Evolutionary conservation across 2,888 invertebrate species (phyloP).

Genomic region (Melinaea menophilus): DNA sequence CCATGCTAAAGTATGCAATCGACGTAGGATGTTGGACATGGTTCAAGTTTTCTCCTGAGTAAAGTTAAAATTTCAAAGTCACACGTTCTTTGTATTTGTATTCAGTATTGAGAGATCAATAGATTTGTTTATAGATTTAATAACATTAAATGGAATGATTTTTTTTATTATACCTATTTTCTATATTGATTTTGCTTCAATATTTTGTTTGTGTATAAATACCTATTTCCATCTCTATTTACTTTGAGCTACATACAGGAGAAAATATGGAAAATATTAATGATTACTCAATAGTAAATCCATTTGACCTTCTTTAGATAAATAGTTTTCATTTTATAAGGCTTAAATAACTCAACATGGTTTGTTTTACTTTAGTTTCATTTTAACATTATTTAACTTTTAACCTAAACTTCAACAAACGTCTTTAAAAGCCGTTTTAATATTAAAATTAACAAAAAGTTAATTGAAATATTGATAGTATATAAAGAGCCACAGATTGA

Average conservation of each 20-base stretch:
- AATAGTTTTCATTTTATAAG: no score
- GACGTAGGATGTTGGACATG: slow-evolving; percentile 22
- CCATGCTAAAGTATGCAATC: slow-evolving; percentile 24
- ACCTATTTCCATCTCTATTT: no score
- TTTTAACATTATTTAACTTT: no score
- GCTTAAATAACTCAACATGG: no score
- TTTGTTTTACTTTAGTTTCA: no score
- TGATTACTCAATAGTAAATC: no score
- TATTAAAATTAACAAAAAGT: background rate
- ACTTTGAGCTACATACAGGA: no score
- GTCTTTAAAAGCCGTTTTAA: background rate
- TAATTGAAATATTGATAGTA: background rate
- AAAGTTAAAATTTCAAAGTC: slow-evolving; percentile 21
- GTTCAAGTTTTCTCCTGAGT: slow-evolving; percentile 22
- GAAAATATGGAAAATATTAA: no score
- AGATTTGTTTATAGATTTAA: slow-evolving; percentile 19
- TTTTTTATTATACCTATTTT: slow-evolving; percentile 9
- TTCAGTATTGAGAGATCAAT: slow-evolving; percentile 27
- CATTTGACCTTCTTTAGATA: no score
- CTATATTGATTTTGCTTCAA: no score
- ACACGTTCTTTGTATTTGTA: slow-evolving; percentile 25
- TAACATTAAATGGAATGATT: background rate
- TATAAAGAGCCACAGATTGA: background rate
- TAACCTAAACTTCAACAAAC: no score
- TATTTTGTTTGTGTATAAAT: no score